phyloP scores from a whole-genome alignment of 2,797 vertebrate species.

The Diplodus puntazzo region DNA sequence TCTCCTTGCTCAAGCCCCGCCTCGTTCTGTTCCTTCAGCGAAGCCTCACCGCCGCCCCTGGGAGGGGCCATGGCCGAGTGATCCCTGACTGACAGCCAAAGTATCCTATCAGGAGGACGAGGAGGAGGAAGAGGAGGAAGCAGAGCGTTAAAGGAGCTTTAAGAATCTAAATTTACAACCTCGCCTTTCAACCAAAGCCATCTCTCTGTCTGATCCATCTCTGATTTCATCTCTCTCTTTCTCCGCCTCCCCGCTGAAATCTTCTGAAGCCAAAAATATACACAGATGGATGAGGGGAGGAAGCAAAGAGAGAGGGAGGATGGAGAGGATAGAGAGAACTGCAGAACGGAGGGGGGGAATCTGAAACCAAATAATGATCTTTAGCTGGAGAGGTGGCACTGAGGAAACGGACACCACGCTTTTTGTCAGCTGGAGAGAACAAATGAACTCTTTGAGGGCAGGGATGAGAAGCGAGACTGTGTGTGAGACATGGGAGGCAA shows the following conservation, averaged over 20 bases:
- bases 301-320: constrained; percentile 66
- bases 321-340: constrained; percentile 76
- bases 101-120: constrained; percentile 60
- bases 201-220: constrained; percentile 82
- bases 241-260: constrained; percentile 58
- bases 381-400: constrained; percentile 75
- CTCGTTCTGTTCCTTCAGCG: constrained; percentile 88
- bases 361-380: constrained; percentile 84
- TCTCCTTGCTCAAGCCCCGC: constrained; percentile 88
- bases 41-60: constrained; percentile 86
- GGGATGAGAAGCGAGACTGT: constrained; percentile 70
- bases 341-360: constrained; percentile 69
- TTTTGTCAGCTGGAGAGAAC: constrained; percentile 58
- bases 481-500: constrained; percentile 62
- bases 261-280: constrained; percentile 87
- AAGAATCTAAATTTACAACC: constrained; percentile 78
- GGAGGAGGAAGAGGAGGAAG: constrained; percentile 68
- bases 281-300: constrained; percentile 70
- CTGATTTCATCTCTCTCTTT: constrained; percentile 62
- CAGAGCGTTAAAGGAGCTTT: constrained; percentile 72
- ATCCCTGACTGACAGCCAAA: constrained; percentile 67
- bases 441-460: constrained; percentile 65
- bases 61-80: constrained; percentile 89
- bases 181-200: constrained; percentile 88
- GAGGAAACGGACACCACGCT: constrained; percentile 56